These are phyloP conservation scores for Glossophaga mutica DNA, from an alignment of 2,797 vertebrate genomes.

Conservation along the genomic window DNA sequence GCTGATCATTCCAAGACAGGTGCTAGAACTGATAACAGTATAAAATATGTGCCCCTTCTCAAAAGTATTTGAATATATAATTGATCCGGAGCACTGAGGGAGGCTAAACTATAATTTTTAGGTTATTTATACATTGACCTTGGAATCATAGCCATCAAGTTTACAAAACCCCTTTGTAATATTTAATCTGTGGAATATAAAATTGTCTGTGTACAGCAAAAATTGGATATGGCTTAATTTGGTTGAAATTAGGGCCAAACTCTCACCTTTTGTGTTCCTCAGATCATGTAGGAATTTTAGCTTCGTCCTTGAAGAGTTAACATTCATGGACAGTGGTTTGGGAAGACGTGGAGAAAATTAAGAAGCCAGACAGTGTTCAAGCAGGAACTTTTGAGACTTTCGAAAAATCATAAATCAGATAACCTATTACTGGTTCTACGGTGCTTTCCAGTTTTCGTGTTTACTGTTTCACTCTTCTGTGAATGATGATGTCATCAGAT, in stretches of 20 bases:
- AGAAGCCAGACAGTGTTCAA: not conserved
- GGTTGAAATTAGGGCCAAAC: constrained; percentile 1
- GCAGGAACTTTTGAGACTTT: not conserved
- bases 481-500: constrained; percentile 49
- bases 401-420: not conserved
- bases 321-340: not conserved
- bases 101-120: not conserved
- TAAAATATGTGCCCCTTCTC: not conserved
- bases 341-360: not conserved
- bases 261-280: constrained; percentile 28
- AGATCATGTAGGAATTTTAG: not conserved
- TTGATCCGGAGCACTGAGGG: not conserved
- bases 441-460: not conserved
- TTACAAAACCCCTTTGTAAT: not conserved
- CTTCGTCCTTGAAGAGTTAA: not conserved
- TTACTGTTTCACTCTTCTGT: constrained; percentile 6
- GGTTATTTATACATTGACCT: not conserved
- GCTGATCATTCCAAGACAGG: not conserved
- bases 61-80: not conserved
- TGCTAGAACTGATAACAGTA: not conserved
- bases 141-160: not conserved
- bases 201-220: not conserved
- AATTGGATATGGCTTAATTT: not conserved
- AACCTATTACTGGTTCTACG: not conserved
- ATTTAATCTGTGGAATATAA: not conserved